Base-by-base conservation (phyloP, 2,888 invertebrate genomes). In the Plagodis pulveraria region DNA sequence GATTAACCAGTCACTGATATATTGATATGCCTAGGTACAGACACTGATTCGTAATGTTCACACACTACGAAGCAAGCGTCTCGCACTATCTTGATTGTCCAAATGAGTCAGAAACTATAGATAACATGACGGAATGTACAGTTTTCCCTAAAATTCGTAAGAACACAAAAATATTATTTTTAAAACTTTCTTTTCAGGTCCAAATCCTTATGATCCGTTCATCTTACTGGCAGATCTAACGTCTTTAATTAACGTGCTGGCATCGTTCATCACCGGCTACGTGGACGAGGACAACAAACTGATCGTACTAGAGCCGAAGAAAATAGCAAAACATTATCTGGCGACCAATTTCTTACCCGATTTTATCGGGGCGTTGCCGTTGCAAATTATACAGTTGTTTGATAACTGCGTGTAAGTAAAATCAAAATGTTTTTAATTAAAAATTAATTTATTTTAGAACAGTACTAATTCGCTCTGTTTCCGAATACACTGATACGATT, bases 261-360 rank as follows among this genome's bases (percentile, higher is more conserved):
- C 76, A 22, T 76, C 72, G 35, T 88, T 89, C 68, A 58, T 80
- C 34, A 86, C 86, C 6, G 91, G 89, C 36, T 84, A 80, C 69
- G 74, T 79, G n/a, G 81, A 82, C 51, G 71, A 74, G 2, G 75
- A 79, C 56, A 73, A 73, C 55, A 84, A 81, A 57, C 69, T 66
- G 10, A 78, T 87, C 10, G 69, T 82, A 6, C 61, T 89, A 2
- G 70, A 81, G 2, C 78, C 76, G 0, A 65, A 63, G 22, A 63
- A 59, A 10, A 88, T 89, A 50, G 81, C 81, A 0, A 65, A 50
- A 33, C 70, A 77, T 52, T 85, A 86, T 62, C 57, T 83, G 0
- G 69, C 68, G 40, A 72, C 74, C 2, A 60, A 59, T 6, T 83
- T 87, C 55, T 40, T 80, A 6, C 53, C 72, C 5, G 83, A 87